Evolutionary conservation across 2,797 vertebrate species (phyloP).

Genomic region (Brachyrhaphis roseni): DNA sequence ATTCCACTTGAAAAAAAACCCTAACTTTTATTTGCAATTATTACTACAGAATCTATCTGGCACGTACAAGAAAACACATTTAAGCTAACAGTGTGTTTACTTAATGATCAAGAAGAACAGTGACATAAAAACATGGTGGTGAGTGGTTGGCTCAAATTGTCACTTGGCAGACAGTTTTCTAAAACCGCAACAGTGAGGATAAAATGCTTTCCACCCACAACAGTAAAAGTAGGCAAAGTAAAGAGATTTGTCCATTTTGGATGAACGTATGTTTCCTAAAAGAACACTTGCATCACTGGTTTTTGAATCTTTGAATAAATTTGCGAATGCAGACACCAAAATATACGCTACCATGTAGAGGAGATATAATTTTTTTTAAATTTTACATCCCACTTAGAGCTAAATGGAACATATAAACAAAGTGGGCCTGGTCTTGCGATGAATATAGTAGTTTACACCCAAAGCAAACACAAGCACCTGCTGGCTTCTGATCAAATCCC

Average conservation of each 20-base stretch:
- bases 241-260: background rate
- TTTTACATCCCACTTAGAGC: background rate
- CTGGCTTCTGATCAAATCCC: slow-evolving; percentile 64
- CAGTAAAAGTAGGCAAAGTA: background rate
- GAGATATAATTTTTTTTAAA: background rate
- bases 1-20: too few species aligned
- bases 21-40: too few species aligned
- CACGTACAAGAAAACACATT: too few species aligned
- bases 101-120: too few species aligned
- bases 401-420: background rate
- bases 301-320: background rate
- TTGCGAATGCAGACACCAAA: background rate
- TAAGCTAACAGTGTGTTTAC: too few species aligned
- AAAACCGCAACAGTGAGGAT: background rate
- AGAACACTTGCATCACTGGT: background rate
- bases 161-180: background rate
- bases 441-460: slow-evolving; percentile 5
- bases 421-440: background rate
- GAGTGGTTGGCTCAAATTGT: background rate
- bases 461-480: slow-evolving; percentile 53
- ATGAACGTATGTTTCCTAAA: background rate
- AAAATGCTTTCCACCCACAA: background rate
- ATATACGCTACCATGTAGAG: background rate
- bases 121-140: background rate
- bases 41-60: too few species aligned